phyloP scores from a whole-genome alignment of 2,797 vertebrate genomes.

The Steatocranus sp. region DNA sequence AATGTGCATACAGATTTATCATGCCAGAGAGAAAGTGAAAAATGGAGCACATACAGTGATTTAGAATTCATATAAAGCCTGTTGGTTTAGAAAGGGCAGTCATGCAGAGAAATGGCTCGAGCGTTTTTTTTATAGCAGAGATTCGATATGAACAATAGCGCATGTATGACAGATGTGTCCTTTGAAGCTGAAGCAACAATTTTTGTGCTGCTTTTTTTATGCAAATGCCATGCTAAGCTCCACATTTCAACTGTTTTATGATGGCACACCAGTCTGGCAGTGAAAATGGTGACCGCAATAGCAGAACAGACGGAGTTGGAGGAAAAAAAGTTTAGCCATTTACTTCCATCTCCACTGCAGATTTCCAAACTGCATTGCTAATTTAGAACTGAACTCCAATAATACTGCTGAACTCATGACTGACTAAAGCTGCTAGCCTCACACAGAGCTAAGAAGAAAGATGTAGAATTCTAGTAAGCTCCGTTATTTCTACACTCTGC shows the following conservation, averaged over 20 bases:
- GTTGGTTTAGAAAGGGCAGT: slow-evolving; percentile 42
- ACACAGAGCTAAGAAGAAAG: fast-evolving
- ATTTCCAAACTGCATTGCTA: not conserved
- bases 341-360: not conserved
- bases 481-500: not conserved
- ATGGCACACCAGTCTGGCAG: not conserved
- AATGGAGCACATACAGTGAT: slow-evolving; percentile 24
- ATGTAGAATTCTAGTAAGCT: not conserved
- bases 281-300: not conserved
- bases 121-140: not conserved
- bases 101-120: slow-evolving; percentile 39
- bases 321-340: not conserved
- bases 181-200: not conserved
- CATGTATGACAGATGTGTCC: not conserved
- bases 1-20: slow-evolving; percentile 60
- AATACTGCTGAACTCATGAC: not conserved
- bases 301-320: not conserved
- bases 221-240: not conserved
- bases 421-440: not conserved
- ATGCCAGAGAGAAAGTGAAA: slow-evolving; percentile 32
- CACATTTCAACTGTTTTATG: not conserved
- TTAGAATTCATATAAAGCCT: slow-evolving; percentile 42
- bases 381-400: not conserved
- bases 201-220: not conserved
- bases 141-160: slow-evolving; percentile 24